These are phyloP conservation scores for Vannuccia rotundouncinata DNA, from an alignment of 2,888 invertebrate genomes.

Conservation along the genomic window DNA sequence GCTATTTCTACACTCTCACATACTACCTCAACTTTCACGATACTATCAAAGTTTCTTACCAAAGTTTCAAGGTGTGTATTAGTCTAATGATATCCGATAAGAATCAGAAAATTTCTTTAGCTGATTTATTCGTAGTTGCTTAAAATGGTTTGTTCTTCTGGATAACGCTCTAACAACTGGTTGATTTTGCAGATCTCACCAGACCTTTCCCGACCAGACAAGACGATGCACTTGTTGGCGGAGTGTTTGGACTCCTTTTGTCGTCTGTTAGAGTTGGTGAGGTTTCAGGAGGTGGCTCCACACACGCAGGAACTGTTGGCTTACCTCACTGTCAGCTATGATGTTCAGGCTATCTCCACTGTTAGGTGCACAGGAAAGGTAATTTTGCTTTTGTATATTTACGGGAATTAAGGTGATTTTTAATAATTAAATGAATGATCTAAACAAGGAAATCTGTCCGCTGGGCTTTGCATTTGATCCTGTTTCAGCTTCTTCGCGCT, in stretches of 20 bases:
- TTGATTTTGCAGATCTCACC: slow-evolving; percentile 55
- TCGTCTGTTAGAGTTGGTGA: slow-evolving; percentile 58
- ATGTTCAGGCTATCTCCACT: neutral
- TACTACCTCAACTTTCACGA: slow-evolving; percentile 80
- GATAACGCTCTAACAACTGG: too few species aligned
- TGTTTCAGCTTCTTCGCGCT: slow-evolving; percentile 62
- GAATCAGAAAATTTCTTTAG: too few species aligned
- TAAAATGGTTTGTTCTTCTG: too few species aligned
- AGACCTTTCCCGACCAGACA: slow-evolving; percentile 55
- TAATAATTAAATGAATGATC: too few species aligned
- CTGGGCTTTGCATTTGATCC: too few species aligned
- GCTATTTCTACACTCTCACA: slow-evolving; percentile 61
- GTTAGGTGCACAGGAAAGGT: neutral
- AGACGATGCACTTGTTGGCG: slow-evolving; percentile 50
- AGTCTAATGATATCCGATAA: too few species aligned
- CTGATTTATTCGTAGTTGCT: too few species aligned
- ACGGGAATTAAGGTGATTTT: too few species aligned
- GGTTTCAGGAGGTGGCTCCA: slow-evolving; percentile 64
- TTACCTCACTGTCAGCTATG: slow-evolving; percentile 61
- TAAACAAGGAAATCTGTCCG: too few species aligned
- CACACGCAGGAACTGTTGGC: slow-evolving; percentile 73
- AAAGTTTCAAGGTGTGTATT: slow-evolving; percentile 85
- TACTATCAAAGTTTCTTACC: slow-evolving; percentile 71
- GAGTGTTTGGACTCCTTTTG: slow-evolving; percentile 65
- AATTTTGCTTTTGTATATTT: slow-evolving; percentile 37